These are phyloP conservation scores for Sapajus apella DNA, from an alignment of 2,113 vertebrate genomes.

Conservation along the genomic window DNA sequence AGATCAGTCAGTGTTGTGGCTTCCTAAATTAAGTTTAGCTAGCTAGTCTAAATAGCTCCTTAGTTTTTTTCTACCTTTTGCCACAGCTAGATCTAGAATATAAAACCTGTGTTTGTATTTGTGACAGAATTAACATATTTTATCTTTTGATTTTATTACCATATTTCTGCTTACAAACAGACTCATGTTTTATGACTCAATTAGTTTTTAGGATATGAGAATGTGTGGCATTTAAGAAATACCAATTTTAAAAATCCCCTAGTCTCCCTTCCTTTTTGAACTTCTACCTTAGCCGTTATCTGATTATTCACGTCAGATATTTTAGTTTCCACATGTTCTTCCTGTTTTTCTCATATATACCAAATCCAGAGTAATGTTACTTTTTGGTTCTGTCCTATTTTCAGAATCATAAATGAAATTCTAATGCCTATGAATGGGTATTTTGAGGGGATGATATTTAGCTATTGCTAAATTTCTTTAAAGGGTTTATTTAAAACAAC, in stretches of 20 bases:
- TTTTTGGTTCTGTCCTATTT: background rate
- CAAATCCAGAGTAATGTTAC: background rate
- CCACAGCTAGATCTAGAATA: background rate
- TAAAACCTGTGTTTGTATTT: background rate
- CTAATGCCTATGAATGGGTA: background rate
- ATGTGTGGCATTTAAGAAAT: conserved; percentile 13
- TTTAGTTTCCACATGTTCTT: background rate
- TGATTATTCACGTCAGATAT: background rate
- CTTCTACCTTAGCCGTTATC: background rate
- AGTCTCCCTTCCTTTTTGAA: background rate
- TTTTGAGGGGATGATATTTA: conserved; percentile 10
- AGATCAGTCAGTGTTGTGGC: background rate
- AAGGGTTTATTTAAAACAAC: background rate
- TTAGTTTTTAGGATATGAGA: conserved; percentile 22
- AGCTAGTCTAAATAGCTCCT: background rate
- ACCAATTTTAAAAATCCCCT: background rate
- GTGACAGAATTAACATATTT: background rate
- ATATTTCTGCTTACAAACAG: background rate
- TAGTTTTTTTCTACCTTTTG: background rate
- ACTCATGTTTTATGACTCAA: background rate
- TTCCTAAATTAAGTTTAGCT: background rate
- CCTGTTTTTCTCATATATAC: background rate
- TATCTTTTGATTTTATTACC: background rate
- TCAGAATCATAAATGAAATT: conserved; percentile 5
- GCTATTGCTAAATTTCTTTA: background rate